A percentile compares a stretch with the other conserved stretches of the same genome.
These are phyloP conservation scores for Hypena proboscidalis DNA, from an alignment of 2,888 invertebrate genomes.

Conservation along the genomic window DNA sequence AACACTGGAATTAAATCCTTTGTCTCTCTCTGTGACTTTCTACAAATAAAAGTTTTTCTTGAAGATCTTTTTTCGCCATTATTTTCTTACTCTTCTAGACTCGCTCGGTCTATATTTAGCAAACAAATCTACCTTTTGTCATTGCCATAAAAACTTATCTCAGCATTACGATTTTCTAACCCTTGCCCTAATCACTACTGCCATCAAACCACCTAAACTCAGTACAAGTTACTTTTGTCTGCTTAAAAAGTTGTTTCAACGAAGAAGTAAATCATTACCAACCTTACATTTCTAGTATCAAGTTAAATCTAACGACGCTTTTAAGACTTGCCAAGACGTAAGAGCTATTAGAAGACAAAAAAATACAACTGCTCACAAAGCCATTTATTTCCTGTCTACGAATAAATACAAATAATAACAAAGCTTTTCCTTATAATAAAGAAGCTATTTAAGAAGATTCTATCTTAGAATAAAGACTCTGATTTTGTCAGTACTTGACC, in stretches of 20 bases:
- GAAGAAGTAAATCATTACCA: no score
- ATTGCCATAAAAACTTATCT: no score
- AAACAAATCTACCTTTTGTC: no score
- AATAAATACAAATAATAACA: background rate
- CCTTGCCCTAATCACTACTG: no score
- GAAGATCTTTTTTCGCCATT: constrained; percentile 14
- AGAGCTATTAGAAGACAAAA: constrained; percentile 1
- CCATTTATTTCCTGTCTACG: background rate
- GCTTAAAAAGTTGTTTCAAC: no score
- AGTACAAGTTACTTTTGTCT: no score
- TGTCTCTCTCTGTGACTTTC: constrained; percentile 32
- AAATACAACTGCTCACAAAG: background rate
- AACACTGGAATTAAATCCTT: constrained; percentile 43
- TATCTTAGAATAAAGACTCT: constrained; percentile 20
- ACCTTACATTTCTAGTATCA: background rate
- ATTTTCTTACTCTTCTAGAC: no score
- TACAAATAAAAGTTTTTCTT: constrained; percentile 29
- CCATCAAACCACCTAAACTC: no score
- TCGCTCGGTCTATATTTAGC: no score
- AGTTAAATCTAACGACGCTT: constrained; percentile 3
- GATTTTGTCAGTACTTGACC: constrained; percentile 7
- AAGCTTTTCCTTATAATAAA: constrained; percentile 6
- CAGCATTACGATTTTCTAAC: no score
- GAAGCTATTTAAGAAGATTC: no score
- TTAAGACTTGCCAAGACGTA: constrained; percentile 2